Conservation (phyloP, 2,797 vertebrate genomes). For the Cossypha niveicapilla region DNA sequence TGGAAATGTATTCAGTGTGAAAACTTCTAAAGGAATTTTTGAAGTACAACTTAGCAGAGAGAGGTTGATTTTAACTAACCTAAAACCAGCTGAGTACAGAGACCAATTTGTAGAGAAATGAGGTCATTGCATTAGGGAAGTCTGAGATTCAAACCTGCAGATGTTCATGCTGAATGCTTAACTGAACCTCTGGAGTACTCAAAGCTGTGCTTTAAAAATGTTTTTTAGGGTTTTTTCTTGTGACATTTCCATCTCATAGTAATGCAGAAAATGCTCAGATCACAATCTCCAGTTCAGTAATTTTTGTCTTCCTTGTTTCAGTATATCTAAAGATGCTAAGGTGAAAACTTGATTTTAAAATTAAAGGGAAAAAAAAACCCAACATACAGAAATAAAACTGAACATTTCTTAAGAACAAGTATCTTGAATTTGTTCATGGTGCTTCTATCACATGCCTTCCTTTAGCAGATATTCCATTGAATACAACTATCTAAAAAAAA, state of each 20-base stretch:
- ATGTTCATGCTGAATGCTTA: background rate
- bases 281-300: background rate
- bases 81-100: background rate
- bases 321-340: background rate
- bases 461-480: background rate
- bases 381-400: background rate
- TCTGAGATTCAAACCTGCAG: background rate
- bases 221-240: background rate
- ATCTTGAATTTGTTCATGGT: background rate
- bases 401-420: background rate
- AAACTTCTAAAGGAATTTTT: conserved; percentile 28
- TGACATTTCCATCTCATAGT: background rate
- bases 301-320: background rate
- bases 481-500: background rate
- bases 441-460: background rate
- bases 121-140: background rate
- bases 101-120: conserved; percentile 21
- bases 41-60: background rate
- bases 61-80: conserved; percentile 1
- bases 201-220: background rate
- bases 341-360: background rate
- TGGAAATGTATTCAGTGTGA: conserved; percentile 15
- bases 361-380: background rate
- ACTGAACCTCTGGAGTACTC: background rate
- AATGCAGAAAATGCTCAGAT: background rate